Evolutionary conservation across 2,113 vertebrate genomes (phyloP).

Genomic region (Sula dactylatra): DNA sequence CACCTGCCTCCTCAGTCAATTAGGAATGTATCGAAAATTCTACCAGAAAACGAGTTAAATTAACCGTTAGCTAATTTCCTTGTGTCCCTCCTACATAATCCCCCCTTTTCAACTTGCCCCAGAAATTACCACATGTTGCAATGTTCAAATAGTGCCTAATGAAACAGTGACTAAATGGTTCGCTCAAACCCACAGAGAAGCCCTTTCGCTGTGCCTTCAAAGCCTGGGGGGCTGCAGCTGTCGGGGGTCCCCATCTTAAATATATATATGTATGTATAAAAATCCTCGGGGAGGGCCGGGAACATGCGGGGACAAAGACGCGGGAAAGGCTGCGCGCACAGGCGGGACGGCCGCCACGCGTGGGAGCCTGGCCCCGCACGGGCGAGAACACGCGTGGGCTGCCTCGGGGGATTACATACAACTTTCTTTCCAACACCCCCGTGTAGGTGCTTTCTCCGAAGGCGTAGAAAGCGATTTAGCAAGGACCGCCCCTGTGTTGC

Average conservation of each 20-base stretch:
- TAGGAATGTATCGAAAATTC: conserved; percentile 99
- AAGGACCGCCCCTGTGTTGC: neutral
- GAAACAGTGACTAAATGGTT: conserved; percentile 96
- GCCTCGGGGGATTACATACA: fast-evolving
- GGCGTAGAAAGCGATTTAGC: fast-evolving
- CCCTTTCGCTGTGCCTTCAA: conserved; percentile 84
- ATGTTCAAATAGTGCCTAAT: conserved; percentile 98
- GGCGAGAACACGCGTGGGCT: neutral
- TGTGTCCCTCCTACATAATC: conserved; percentile 92
- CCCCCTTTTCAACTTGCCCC: conserved; percentile 88
- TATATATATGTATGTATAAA: too few relatives aligned
- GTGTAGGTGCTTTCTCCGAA: neutral
- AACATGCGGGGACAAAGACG: too few relatives aligned
- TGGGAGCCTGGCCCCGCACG: too few relatives aligned
- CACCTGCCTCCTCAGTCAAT: conserved; percentile 99
- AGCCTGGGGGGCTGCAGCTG: conserved; percentile 73
- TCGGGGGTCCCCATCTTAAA: conserved; percentile 71
- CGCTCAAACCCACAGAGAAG: conserved; percentile 76
- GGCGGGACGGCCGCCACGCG: neutral
- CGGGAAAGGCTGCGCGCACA: fast-evolving
- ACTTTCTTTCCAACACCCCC: neutral
- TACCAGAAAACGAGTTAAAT: conserved; percentile 98
- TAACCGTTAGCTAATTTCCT: conserved; percentile 97
- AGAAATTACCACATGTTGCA: conserved; percentile 98
- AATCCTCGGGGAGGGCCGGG: neutral